Evolutionary conservation across 2,888 invertebrate genomes (phyloP).

Genomic region (Ceraclea dissimilis): DNA sequence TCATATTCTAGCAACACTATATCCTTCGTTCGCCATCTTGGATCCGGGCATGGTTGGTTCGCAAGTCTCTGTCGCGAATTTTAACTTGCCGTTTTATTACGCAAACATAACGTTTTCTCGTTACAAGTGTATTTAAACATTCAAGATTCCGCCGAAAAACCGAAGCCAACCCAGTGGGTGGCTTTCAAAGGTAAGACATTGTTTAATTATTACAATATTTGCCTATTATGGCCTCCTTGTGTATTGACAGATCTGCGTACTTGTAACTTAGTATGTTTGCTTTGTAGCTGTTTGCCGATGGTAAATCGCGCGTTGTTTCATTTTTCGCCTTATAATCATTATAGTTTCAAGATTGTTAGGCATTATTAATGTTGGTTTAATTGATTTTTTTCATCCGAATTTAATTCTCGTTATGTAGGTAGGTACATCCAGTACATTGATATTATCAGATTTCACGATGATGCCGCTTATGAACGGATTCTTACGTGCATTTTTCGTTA

Average conservation of each 20-base stretch:
- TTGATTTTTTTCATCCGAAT: too few species aligned
- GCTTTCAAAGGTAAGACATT: slow-evolving; percentile 57
- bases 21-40: slow-evolving; percentile 16
- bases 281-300: background rate
- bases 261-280: background rate
- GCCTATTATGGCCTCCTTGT: background rate
- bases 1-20: slow-evolving; percentile 8
- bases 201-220: background rate
- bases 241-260: background rate
- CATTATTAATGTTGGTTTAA: too few species aligned
- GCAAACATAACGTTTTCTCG: slow-evolving; percentile 46
- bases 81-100: slow-evolving; percentile 10
- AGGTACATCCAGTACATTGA: too few species aligned
- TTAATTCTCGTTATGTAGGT: too few species aligned
- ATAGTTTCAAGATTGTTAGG: too few species aligned
- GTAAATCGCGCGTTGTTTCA: too few species aligned
- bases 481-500: too few species aligned
- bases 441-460: too few species aligned
- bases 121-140: slow-evolving; percentile 56
- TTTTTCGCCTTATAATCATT: too few species aligned
- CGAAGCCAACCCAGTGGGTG: slow-evolving; percentile 75
- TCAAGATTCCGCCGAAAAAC: slow-evolving; percentile 77
- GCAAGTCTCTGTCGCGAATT: slow-evolving; percentile 13
- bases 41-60: slow-evolving; percentile 17
- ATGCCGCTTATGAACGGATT: too few species aligned